Conservation (phyloP, 2,888 invertebrate genomes). For the Malacosoma neustria region DNA sequence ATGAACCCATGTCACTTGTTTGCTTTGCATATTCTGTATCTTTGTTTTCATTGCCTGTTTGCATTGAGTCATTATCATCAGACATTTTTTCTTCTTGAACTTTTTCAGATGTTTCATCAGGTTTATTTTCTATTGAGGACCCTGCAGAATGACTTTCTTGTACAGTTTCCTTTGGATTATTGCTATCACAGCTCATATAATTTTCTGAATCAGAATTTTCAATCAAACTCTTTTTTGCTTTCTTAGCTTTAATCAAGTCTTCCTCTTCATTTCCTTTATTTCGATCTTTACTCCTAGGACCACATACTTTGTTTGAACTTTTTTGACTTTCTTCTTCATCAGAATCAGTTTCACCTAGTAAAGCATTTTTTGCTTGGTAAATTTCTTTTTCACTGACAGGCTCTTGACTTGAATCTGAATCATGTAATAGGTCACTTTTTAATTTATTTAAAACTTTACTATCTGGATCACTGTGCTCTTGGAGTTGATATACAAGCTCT, state of each 20-base stretch:
- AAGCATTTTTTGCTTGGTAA: constrained; percentile 7
- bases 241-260: no score
- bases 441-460: constrained; percentile 13
- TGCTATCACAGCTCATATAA: no score
- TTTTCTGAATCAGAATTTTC: no score
- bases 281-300: background rate
- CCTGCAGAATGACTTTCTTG: no score
- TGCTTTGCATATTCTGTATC: background rate
- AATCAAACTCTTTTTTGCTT: no score
- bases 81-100: background rate
- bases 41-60: constrained; percentile 5
- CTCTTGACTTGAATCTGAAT: constrained; percentile 23
- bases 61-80: constrained; percentile 2
- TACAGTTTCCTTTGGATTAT: no score
- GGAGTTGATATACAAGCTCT: constrained; percentile 26
- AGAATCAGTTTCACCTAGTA: constrained; percentile 24
- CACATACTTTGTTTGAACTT: constrained; percentile 4
- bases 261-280: background rate
- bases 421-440: constrained; percentile 25
- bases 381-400: background rate
- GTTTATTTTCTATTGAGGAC: background rate
- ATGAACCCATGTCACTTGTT: background rate
- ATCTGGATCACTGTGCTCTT: constrained; percentile 4
- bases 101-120: constrained; percentile 1
- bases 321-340: constrained; percentile 13